A percentile compares a stretch with the other conserved stretches of the same genome.
Conservation (phyloP, 2,888 invertebrate genomes). For the Leptinotarsa rubiginosa region DNA sequence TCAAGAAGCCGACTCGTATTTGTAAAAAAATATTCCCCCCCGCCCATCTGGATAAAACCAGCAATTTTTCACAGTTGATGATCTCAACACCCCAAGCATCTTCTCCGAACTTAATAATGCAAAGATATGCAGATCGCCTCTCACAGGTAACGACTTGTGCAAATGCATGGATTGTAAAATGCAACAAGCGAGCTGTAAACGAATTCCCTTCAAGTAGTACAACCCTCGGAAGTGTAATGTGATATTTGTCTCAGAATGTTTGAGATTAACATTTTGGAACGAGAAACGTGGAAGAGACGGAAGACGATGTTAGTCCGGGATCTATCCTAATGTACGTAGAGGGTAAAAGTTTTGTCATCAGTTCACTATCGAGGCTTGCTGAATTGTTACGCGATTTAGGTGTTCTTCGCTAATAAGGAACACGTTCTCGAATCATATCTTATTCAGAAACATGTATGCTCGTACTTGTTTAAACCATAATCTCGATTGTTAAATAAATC, state of each 20-base stretch:
- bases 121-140: slow-evolving; percentile 46
- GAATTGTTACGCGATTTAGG: too few species aligned
- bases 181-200: slow-evolving; percentile 54
- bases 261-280: slow-evolving; percentile 39
- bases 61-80: neutral
- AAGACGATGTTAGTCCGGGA: slow-evolving; percentile 1
- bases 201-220: slow-evolving; percentile 50
- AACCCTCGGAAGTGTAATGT: slow-evolving; percentile 58
- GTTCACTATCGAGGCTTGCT: too few species aligned
- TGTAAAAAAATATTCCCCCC: too few species aligned
- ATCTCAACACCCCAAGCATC: slow-evolving; percentile 9
- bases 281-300: slow-evolving; percentile 1
- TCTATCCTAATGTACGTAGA: too few species aligned
- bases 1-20: too few species aligned
- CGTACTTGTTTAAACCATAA: too few species aligned
- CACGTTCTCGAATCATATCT: too few species aligned
- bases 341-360: too few species aligned
- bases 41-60: too few species aligned
- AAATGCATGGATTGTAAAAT: slow-evolving; percentile 46
- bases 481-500: too few species aligned
- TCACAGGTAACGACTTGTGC: slow-evolving; percentile 46
- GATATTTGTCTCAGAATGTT: slow-evolving; percentile 56
- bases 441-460: too few species aligned
- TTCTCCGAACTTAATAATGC: slow-evolving; percentile 37
- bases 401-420: too few species aligned